These are phyloP conservation scores for Ryuthela nishihirai DNA, from an alignment of 2,888 invertebrate species.

Conservation along the genomic window DNA sequence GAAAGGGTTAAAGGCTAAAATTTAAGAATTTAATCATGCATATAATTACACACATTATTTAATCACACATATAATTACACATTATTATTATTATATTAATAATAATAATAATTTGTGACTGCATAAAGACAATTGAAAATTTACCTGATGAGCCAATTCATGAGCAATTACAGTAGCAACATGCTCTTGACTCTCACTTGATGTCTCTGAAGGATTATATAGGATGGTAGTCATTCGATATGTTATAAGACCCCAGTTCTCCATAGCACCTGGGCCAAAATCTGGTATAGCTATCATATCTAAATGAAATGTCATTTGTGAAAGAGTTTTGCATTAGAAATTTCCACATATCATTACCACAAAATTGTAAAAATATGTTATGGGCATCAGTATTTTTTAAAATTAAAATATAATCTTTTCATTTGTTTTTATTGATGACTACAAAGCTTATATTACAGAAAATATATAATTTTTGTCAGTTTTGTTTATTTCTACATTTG, in stretches of 20 bases:
- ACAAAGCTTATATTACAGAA: too few relatives aligned
- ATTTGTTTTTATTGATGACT: too few relatives aligned
- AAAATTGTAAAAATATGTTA: too few relatives aligned
- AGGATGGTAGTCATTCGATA: constrained; percentile 66
- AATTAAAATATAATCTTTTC: too few relatives aligned
- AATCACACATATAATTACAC: not conserved
- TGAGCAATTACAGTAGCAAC: constrained; percentile 64
- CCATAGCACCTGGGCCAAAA: constrained; percentile 70
- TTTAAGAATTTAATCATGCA: too few relatives aligned
- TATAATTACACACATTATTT: not conserved
- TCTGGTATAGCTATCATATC: constrained; percentile 62
- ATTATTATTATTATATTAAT: not conserved
- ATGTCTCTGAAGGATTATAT: constrained; percentile 62
- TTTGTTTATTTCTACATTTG: too few relatives aligned
- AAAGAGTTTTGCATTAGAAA: constrained; percentile 53
- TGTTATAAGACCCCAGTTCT: constrained; percentile 79
- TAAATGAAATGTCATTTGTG: constrained; percentile 20
- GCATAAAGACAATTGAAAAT: constrained; percentile 49
- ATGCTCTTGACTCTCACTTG: constrained; percentile 63
- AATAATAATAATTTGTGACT: not conserved
- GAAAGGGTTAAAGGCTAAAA: too few relatives aligned
- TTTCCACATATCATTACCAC: constrained; percentile 53
- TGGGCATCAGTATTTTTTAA: too few relatives aligned
- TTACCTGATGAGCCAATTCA: constrained; percentile 68
- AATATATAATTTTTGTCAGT: too few relatives aligned